Percentiles rank a stretch among this genome's conserved stretches.
phyloP scores from a whole-genome alignment of 2,797 vertebrate genomes.

The Sandelia bainsii region DNA sequence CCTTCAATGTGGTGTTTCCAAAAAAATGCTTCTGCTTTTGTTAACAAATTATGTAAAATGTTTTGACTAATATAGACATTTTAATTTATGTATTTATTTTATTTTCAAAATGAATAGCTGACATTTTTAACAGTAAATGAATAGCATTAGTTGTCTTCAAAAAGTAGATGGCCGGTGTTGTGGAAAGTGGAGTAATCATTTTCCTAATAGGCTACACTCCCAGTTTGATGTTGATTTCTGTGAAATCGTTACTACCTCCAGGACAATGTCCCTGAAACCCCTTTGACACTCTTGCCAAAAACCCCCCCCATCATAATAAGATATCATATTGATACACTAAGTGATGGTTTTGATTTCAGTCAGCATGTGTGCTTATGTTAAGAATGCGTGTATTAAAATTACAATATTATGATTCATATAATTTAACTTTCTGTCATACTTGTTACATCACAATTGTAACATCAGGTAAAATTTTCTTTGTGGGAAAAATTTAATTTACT shows the following conservation, averaged over 20 bases:
- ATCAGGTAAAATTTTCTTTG: constrained; percentile 38
- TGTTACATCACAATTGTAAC: constrained; percentile 56
- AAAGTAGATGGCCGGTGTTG: neutral
- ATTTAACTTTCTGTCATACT: constrained; percentile 26
- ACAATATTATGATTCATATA: constrained; percentile 12
- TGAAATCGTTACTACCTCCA: constrained; percentile 76
- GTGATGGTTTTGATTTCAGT: constrained; percentile 61
- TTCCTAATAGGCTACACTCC: constrained; percentile 51
- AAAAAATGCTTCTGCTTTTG: constrained; percentile 12
- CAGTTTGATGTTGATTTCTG: constrained; percentile 79
- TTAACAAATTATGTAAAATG: neutral
- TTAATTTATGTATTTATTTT: constrained; percentile 28
- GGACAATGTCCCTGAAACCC: constrained; percentile 62
- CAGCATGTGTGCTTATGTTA: constrained; percentile 61
- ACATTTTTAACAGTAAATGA: constrained; percentile 27
- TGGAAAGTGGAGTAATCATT: constrained; percentile 24
- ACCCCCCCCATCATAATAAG: constrained; percentile 38
- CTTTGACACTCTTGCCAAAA: constrained; percentile 33
- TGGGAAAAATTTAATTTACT: constrained; percentile 59
- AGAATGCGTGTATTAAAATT: constrained; percentile 43
- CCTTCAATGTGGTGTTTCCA: constrained; percentile 1
- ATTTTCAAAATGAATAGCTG: constrained; percentile 5
- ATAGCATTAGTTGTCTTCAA: constrained; percentile 15
- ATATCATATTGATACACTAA: constrained; percentile 77
- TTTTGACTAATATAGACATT: neutral